Evolutionary conservation across 2,113 vertebrate species (phyloP).

Genomic region (Anas platyrhynchos): DNA sequence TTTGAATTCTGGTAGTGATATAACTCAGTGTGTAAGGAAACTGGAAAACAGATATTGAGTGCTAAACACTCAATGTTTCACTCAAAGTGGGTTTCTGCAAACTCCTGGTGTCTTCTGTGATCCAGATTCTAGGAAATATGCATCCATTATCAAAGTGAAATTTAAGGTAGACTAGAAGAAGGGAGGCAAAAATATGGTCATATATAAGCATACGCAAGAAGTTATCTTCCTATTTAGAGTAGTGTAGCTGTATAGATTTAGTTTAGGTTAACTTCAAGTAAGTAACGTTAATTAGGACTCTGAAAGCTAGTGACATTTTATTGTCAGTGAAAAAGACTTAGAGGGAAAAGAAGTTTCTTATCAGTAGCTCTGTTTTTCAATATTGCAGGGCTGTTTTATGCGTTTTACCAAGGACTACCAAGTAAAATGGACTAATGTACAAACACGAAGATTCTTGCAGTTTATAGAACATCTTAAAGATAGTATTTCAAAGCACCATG

Average conservation of each 20-base stretch:
- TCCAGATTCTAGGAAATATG: neutral
- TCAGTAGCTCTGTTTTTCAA: neutral
- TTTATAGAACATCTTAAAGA: neutral
- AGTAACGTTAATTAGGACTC: neutral
- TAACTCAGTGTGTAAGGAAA: neutral
- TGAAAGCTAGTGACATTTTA: neutral
- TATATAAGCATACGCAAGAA: accelerated
- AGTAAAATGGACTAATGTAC: neutral
- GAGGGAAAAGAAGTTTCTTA: neutral
- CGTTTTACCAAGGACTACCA: accelerated
- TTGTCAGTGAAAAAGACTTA: neutral
- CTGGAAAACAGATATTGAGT: neutral
- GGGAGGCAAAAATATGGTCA: neutral
- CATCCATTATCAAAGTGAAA: neutral
- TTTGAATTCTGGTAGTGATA: neutral
- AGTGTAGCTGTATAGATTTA: neutral
- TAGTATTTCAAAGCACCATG: neutral
- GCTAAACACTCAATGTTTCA: neutral
- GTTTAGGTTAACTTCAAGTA: neutral
- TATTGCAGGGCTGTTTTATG: neutral
- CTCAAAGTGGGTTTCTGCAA: neutral
- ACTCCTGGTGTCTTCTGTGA: neutral
- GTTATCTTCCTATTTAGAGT: neutral
- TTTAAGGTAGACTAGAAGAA: neutral
- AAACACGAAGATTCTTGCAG: neutral